phyloP scores from a whole-genome alignment of 2,888 invertebrate genomes.

The Pemphredon lugubris region DNA sequence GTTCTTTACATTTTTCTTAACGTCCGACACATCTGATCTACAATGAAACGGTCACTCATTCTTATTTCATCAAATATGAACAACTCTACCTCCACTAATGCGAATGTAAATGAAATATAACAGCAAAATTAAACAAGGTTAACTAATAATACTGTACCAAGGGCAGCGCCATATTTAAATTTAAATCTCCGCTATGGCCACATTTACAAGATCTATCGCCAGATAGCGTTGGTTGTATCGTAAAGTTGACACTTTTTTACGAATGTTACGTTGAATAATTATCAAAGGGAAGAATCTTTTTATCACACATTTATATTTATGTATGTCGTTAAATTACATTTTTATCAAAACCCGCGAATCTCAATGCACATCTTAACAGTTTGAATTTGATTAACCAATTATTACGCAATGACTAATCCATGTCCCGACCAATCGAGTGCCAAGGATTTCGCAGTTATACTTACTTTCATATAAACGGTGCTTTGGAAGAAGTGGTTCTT shows the following conservation, averaged over 20 bases:
- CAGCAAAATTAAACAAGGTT: conserved; percentile 14
- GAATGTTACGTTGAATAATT: no score
- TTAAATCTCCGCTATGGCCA: background rate
- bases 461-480: no score
- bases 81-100: conserved; percentile 4
- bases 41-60: background rate
- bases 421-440: no score
- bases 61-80: background rate
- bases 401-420: no score
- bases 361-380: no score
- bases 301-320: no score
- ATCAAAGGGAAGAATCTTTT: no score
- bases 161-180: conserved; percentile 48
- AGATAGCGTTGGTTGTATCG: conserved; percentile 28
- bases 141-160: conserved; percentile 33
- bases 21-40: background rate
- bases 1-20: background rate
- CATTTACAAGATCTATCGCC: conserved; percentile 3
- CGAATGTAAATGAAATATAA: conserved; percentile 2
- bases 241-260: background rate
- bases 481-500: no score
- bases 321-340: no score
- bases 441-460: no score
- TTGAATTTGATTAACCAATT: no score
- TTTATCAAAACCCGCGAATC: no score